These are phyloP conservation scores for Plectus sambesii DNA, from an alignment of 1,140 invertebrate genomes.

Conservation along the genomic window DNA sequence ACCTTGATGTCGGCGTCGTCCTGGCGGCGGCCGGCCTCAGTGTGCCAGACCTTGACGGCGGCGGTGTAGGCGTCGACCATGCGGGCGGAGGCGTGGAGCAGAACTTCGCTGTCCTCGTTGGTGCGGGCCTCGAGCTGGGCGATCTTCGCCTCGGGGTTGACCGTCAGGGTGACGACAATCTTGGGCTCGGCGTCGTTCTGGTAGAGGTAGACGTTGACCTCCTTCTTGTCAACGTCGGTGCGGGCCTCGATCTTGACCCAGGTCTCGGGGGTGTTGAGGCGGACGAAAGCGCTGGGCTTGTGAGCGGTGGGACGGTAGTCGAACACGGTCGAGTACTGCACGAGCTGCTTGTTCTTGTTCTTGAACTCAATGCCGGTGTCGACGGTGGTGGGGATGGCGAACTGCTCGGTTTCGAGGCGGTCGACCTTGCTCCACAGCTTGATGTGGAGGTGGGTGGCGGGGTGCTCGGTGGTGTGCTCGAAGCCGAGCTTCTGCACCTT, in stretches of 20 bases:
- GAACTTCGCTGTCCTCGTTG: constrained; percentile 18
- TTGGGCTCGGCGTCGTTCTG: constrained; percentile 32
- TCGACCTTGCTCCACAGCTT: neutral
- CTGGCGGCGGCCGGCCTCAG: constrained; percentile 22
- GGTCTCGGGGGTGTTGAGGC: constrained; percentile 26
- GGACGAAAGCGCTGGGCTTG: constrained; percentile 25
- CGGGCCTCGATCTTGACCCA: constrained; percentile 21
- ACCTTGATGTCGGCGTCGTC: constrained; percentile 30
- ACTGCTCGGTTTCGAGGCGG: constrained; percentile 1
- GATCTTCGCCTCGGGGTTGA: constrained; percentile 18
- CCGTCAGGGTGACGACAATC: constrained; percentile 29
- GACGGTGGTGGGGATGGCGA: constrained; percentile 20
- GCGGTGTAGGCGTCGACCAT: constrained; percentile 26
- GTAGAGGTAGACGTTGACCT: constrained; percentile 30
- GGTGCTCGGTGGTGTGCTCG: constrained; percentile 2
- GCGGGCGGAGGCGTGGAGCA: constrained; percentile 10
- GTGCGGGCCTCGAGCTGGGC: constrained; percentile 17
- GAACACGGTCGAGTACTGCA: constrained; percentile 12
- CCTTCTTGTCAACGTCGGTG: constrained; percentile 27
- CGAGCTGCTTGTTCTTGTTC: constrained; percentile 26
- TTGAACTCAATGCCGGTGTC: constrained; percentile 25
- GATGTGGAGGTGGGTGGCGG: constrained; percentile 1
- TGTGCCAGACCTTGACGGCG: constrained; percentile 14
- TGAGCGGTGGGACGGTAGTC: constrained; percentile 31
- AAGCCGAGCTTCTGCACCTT: constrained; percentile 1